Evolutionary conservation across 2,113 vertebrate genomes (phyloP).

Genomic region (Hassar affinis): DNA sequence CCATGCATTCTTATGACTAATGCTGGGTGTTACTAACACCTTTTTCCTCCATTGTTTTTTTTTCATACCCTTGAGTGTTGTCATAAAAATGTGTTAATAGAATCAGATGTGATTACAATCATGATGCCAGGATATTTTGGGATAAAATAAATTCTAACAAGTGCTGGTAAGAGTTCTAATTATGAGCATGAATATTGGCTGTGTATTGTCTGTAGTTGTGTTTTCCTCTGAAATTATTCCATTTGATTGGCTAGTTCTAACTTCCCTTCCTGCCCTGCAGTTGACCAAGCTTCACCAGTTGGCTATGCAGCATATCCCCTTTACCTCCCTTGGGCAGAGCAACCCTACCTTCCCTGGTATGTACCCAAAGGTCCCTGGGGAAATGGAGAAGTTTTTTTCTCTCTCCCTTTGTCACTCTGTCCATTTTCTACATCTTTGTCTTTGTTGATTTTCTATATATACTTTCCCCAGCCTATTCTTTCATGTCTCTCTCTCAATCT

Average conservation of each 20-base stretch:
- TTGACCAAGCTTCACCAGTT: slow-evolving; percentile 99
- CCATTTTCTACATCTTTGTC: slow-evolving; percentile 33
- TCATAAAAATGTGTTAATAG: slow-evolving; percentile 27
- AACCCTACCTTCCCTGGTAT: slow-evolving; percentile 98
- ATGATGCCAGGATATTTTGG: slow-evolving; percentile 27
- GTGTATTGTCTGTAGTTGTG: slow-evolving; percentile 78
- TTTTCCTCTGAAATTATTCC: slow-evolving; percentile 91
- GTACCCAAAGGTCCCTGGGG: slow-evolving; percentile 89
- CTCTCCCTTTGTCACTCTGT: slow-evolving; percentile 74
- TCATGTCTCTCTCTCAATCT: not conserved
- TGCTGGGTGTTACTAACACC: slow-evolving; percentile 41
- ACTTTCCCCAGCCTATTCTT: slow-evolving; percentile 52
- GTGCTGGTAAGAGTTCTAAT: slow-evolving; percentile 53
- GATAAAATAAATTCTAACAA: slow-evolving; percentile 27
- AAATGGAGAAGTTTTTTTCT: slow-evolving; percentile 64
- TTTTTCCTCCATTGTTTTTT: not conserved
- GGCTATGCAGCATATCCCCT: slow-evolving; percentile 97
- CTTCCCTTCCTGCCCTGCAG: slow-evolving; percentile 96
- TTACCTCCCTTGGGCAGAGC: slow-evolving; percentile 98
- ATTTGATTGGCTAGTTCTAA: slow-evolving; percentile 97
- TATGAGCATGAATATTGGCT: slow-evolving; percentile 68
- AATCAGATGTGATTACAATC: slow-evolving; percentile 36
- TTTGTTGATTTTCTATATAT: not conserved
- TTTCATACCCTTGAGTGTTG: slow-evolving; percentile 3
- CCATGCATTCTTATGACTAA: slow-evolving; percentile 19